Percentiles rank a stretch among this genome's conserved stretches.
These are phyloP conservation scores for Rhinoraja longicauda DNA, from an alignment of 2,797 vertebrate species.

Conservation along the genomic window DNA sequence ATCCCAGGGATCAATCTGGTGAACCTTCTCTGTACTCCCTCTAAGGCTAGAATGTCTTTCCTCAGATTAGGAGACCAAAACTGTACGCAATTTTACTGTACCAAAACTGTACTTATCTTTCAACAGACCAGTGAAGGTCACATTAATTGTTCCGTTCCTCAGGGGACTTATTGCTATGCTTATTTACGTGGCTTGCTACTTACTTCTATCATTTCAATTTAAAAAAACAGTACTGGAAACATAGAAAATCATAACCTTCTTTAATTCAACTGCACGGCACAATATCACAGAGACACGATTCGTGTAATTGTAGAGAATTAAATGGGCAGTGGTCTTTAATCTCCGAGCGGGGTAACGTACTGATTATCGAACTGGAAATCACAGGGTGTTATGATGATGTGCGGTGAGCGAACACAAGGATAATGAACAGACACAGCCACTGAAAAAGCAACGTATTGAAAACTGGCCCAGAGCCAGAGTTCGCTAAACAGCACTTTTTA, in stretches of 20 bases:
- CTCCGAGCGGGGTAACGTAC: neutral
- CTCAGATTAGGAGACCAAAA: no score
- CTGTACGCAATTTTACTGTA: no score
- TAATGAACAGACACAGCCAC: neutral
- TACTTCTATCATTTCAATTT: neutral
- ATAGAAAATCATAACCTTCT: neutral
- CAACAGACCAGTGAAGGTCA: neutral
- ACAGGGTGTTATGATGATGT: neutral
- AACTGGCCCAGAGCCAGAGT: neutral
- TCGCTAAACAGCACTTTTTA: neutral
- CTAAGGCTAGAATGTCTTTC: no score
- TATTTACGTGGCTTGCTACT: neutral
- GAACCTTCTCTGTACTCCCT: no score
- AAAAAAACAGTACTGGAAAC: neutral
- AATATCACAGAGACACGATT: neutral
- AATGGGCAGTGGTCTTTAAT: neutral
- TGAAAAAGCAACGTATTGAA: neutral
- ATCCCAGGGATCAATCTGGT: no score
- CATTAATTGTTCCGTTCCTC: neutral
- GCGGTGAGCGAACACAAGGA: neutral
- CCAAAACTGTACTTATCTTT: no score
- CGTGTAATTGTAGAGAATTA: neutral
- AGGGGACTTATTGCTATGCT: neutral
- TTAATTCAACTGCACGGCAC: neutral
- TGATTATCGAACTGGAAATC: neutral